Evolutionary conservation across 2,888 invertebrate species (phyloP), one percentile per base, ranked within the genome.

Genomic region (Hemithea aestivaria): DNA sequence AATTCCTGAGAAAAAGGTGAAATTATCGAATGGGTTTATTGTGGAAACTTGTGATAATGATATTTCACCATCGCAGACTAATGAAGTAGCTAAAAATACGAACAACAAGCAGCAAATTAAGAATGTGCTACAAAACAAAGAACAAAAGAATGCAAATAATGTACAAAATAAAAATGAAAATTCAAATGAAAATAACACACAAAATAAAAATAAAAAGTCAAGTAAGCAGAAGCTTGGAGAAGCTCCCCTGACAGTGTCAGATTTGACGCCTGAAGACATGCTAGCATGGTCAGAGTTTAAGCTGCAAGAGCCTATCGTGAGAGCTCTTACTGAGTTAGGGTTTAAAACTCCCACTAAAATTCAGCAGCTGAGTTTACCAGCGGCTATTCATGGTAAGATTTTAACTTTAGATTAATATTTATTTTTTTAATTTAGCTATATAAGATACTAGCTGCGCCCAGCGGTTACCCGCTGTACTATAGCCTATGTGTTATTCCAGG

Each of bases 261-360:
- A 62, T 7, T 58, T 84, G 20, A 73, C 80, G 0, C 51, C 83
- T 0, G 84, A 85, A 48, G 85, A 89, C 53, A 81, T 89, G 78
- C 62, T 89, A 51, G 87, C 89, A 0, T 94, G 94, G 94, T 88
- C 88, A 5, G 88, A 88, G 31, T 88, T 92, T 39, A 92, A 92
- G 55, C 90, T 97, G 7, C 93, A 93, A 1, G 82, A 89, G 2
- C 72, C 88, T 1, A 89, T 98, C 37, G 66, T 96, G 21, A 89
- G 88, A 58, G 94, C 95, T 0, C 71, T 99, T 0, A 85, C 90
- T 7, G 94, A 95, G 41, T 88, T 92, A 51, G 91, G 92, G 0
- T 98, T 97, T 71, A 84, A 84, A 24, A 83, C 90, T 10, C 99
- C 99, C 0, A 99, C 98, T 0, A 90, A 92, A 56, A 99, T 99